A percentile compares a stretch with the other conserved stretches of the same genome.
phyloP scores from a whole-genome alignment of 2,888 invertebrate species.

The Acrobasis repandana region DNA sequence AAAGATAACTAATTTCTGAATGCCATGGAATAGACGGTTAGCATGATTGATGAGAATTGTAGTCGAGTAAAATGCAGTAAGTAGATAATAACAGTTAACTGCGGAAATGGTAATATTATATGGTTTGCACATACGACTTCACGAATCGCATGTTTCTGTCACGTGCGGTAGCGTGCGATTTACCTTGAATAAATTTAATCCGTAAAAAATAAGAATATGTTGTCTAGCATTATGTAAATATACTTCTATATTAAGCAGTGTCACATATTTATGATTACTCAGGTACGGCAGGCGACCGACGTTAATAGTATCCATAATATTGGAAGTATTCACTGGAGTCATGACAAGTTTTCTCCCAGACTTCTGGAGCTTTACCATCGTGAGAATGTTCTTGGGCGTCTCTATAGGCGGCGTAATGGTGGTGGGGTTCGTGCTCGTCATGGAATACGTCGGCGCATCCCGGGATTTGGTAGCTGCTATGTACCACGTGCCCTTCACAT shows the following conservation, averaged over 20 bases:
- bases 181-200: background rate
- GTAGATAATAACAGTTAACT: background rate
- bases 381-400: constrained; percentile 86
- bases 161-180: constrained; percentile 3
- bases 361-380: constrained; percentile 83
- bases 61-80: constrained; percentile 1
- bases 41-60: background rate
- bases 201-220: too few relatives aligned
- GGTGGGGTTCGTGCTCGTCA: constrained; percentile 77
- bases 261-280: constrained; percentile 20
- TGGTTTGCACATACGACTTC: background rate
- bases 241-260: background rate
- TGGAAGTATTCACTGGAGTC: constrained; percentile 87
- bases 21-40: too few relatives aligned
- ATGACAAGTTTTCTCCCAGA: constrained; percentile 86
- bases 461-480: constrained; percentile 81
- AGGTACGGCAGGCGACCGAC: constrained; percentile 89
- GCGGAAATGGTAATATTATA: constrained; percentile 7
- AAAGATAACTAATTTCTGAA: too few relatives aligned
- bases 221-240: constrained; percentile 5
- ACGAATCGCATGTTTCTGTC: background rate
- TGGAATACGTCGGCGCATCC: constrained; percentile 85
- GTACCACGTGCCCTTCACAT: constrained; percentile 86
- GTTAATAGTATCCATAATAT: constrained; percentile 85
- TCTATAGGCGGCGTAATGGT: constrained; percentile 92